Evolutionary conservation across 2,888 invertebrate genomes (phyloP), one percentile per base, ranked within the genome.

Genomic region (Ferrisia virgata): DNA sequence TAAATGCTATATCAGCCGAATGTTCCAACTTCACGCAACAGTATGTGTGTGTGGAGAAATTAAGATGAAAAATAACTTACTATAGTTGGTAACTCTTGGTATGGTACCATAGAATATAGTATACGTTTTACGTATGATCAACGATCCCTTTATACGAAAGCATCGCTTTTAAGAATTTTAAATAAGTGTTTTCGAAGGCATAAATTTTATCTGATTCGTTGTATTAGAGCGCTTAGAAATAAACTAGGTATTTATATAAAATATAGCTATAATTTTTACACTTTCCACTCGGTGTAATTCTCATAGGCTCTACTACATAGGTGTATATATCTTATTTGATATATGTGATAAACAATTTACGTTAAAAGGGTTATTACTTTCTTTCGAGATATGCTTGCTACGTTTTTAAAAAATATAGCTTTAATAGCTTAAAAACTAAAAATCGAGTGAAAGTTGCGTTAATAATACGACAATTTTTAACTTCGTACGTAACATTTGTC

Each of bases 241-340:
- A 64, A 64, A 64, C 28, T 64, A 28, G 58, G 58, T 64, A 64
- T 64, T 64, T 64, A 64, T 64, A 64, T 64, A 64, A 64, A 64
- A 64, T 64, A 64, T 64, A 28, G 58, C 58, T 11, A 64, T 64
- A 64, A 64, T 64, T 64, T 64, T 64, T 64, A 64, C 58, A 25
- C 58, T 64, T 28, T 28, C 58, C 58, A 64, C 25, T 64, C 25
- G 58, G 58, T 25, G 58, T 64, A 28, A 64, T 64, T 64, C 58
- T 64, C 58, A 64, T 64, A 64, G 28, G 25, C 58, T 47, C 18
- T 47, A 11, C 18, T 13, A 25, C 22, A n/a, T n/a, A n/a, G n/a
- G n/a, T n/a, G 53, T 22, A 28, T 64, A 64, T 13, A 28, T 64
- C 28, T 28, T 28, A 28, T 28, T 64, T 64, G 58, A 64, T 64